Percentiles rank a stretch among this genome's conserved stretches.
These are phyloP conservation scores for Pristionchus exspectatus DNA, from an alignment of 2,888 invertebrate species.

Conservation along the genomic window DNA sequence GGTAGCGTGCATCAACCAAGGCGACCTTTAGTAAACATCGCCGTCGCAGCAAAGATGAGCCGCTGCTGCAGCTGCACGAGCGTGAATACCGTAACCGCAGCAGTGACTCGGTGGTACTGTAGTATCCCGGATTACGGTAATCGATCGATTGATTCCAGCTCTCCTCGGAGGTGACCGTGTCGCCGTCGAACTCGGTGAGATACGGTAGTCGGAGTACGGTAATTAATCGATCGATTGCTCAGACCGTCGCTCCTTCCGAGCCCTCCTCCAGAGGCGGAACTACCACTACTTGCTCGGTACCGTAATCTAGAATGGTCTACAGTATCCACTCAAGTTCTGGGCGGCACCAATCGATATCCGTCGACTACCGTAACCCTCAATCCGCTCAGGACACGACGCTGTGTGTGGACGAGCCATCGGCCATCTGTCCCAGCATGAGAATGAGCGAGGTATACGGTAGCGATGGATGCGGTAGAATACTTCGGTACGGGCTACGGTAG, in stretches of 20 bases:
- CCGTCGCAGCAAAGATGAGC: background rate
- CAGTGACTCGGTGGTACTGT: background rate
- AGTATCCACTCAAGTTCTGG: background rate
- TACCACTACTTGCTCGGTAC: background rate
- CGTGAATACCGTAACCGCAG: background rate
- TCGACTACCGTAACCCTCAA: background rate
- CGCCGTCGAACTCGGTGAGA: constrained; percentile 21
- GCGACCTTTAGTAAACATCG: constrained; percentile 23
- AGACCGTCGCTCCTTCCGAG: too few species aligned
- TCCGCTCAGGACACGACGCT: background rate
- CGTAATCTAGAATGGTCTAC: background rate
- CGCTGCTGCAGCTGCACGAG: background rate
- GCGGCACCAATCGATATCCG: too few species aligned
- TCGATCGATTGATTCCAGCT: background rate
- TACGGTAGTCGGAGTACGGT: constrained; percentile 3
- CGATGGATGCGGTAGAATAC: too few species aligned
- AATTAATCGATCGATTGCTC: background rate
- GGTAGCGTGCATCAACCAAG: background rate
- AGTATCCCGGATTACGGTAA: background rate
- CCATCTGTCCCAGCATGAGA: background rate
- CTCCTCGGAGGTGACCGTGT: background rate
- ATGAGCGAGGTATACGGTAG: constrained; percentile 39
- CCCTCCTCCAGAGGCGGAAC: background rate
- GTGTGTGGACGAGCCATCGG: background rate
- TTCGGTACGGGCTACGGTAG: too few species aligned